phyloP scores from a whole-genome alignment of 1,140 invertebrate genomes.

The Meloidogyne floridensis region DNA sequence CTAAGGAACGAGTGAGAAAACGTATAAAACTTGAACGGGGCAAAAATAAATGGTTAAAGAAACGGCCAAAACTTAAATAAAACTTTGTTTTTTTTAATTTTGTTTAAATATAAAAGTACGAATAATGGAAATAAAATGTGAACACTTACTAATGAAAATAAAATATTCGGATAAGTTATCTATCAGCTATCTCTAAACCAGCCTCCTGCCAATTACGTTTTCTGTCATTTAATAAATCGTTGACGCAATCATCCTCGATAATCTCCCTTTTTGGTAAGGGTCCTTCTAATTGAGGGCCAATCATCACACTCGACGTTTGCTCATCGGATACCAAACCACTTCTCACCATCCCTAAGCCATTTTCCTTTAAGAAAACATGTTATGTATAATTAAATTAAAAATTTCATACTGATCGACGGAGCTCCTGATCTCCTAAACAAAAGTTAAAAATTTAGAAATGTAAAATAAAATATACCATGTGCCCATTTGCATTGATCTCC shows the following conservation, averaged over 20 bases:
- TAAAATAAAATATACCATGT: background rate
- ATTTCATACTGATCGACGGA: conserved; percentile 12
- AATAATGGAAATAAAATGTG: no score
- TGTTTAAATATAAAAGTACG: no score
- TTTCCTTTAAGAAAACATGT: background rate
- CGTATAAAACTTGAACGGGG: background rate
- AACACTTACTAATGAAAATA: no score
- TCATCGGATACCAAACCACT: background rate
- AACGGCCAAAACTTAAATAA: background rate
- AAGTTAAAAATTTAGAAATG: background rate
- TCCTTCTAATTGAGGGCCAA: conserved; percentile 28
- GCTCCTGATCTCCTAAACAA: background rate
- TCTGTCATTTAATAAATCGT: background rate
- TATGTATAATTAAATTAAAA: background rate
- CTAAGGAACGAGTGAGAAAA: conserved; percentile 9
- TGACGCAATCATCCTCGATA: background rate
- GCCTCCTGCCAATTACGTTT: conserved; percentile 31
- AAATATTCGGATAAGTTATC: background rate
- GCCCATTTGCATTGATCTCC: conserved; percentile 27
- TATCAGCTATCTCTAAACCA: conserved; percentile 10
- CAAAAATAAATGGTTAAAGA: conserved; percentile 12
- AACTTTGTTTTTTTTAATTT: no score
- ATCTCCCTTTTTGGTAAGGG: conserved; percentile 2
- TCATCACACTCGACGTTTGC: conserved; percentile 8
- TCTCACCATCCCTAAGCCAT: background rate